Conservation (phyloP, 2,888 invertebrate species). For the Hermodice carunculata region DNA sequence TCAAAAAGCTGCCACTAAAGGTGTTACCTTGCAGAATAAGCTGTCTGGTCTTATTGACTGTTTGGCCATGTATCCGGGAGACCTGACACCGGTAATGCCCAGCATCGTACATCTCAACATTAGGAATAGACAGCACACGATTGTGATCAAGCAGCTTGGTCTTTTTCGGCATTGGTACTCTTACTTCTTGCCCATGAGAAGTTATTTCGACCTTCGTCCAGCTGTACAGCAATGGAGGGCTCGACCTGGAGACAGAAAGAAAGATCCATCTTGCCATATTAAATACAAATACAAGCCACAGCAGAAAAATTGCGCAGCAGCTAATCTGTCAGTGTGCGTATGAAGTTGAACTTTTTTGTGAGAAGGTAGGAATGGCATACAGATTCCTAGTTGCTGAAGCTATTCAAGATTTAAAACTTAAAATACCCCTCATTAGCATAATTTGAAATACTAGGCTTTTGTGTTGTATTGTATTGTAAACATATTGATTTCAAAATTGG, state of each 20-base stretch:
- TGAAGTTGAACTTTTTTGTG: too few species aligned
- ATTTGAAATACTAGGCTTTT: too few species aligned
- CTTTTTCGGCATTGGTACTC: constrained; percentile 77
- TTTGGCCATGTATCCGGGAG: constrained; percentile 72
- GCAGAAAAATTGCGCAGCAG: too few species aligned
- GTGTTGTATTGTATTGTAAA: too few species aligned
- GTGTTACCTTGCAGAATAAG: constrained; percentile 41
- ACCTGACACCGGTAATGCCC: constrained; percentile 92
- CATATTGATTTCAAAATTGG: too few species aligned
- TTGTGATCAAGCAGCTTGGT: constrained; percentile 83
- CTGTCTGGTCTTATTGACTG: constrained; percentile 28
- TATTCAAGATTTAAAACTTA: too few species aligned
- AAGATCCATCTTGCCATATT: not conserved
- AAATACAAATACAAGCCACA: not conserved
- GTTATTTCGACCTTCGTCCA: constrained; percentile 62
- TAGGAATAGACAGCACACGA: constrained; percentile 86
- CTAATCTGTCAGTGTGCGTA: too few species aligned
- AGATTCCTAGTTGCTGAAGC: too few species aligned
- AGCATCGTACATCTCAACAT: constrained; percentile 93
- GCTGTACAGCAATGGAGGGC: constrained; percentile 15
- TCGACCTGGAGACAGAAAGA: not conserved
- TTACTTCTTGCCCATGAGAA: too few species aligned
- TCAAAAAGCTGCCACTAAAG: not conserved
- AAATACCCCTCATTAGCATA: too few species aligned
- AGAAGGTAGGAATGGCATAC: too few species aligned